These are phyloP conservation scores for Lissocephala sabroskyi DNA, from an alignment of 2,888 invertebrate species.

Conservation along the genomic window DNA sequence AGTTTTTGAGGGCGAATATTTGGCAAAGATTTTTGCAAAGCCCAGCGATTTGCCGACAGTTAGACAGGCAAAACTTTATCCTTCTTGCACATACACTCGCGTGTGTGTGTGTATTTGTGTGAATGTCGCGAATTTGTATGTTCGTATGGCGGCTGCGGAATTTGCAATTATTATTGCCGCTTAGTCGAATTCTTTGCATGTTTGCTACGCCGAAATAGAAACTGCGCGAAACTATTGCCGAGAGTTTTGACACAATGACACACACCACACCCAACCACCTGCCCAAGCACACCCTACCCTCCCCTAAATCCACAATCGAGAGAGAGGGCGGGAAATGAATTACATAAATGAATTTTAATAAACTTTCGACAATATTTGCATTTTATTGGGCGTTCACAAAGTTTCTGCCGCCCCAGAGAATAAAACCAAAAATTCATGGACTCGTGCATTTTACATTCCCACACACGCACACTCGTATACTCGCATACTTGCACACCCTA, in stretches of 20 bases:
- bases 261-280: constrained; percentile 10
- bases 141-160: constrained; percentile 29
- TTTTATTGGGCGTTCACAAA: constrained; percentile 48
- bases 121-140: constrained; percentile 1
- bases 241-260: constrained; percentile 43
- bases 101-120: constrained; percentile 10
- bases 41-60: constrained; percentile 62
- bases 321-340: constrained; percentile 40
- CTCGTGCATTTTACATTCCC: constrained; percentile 10
- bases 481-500: too few species aligned
- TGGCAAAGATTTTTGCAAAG: constrained; percentile 61
- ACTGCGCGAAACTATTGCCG: constrained; percentile 57
- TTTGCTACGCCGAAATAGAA: constrained; percentile 48
- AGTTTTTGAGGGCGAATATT: constrained; percentile 49
- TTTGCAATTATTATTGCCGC: constrained; percentile 60
- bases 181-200: constrained; percentile 55
- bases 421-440: constrained; percentile 50
- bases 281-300: constrained; percentile 3
- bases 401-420: constrained; percentile 11
- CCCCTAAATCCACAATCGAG: background rate
- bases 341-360: constrained; percentile 66
- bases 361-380: constrained; percentile 59
- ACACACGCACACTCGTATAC: background rate
- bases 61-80: constrained; percentile 53
- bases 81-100: too few species aligned